Conservation (phyloP, 2,888 invertebrate species). For the Eupeodes latifasciatus region DNA sequence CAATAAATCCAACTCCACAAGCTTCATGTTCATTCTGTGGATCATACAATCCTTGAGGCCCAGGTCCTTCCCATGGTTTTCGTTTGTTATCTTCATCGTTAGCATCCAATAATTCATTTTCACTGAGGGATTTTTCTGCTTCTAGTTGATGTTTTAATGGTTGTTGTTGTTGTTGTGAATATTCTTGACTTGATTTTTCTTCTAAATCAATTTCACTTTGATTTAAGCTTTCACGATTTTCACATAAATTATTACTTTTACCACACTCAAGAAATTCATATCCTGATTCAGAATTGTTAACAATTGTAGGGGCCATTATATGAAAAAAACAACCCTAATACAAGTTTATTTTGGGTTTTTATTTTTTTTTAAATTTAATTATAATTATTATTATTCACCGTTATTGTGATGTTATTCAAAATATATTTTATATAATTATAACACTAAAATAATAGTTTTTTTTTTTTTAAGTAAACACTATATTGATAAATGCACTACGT, state of each 20-base stretch:
- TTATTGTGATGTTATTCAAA: slow-evolving; percentile 17
- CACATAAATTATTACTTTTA: slow-evolving; percentile 64
- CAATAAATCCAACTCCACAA: slow-evolving; percentile 99
- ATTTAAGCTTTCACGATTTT: slow-evolving; percentile 75
- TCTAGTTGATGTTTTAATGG: neutral
- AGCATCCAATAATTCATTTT: slow-evolving; percentile 70
- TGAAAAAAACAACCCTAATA: slow-evolving; percentile 77
- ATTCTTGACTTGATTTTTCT: slow-evolving; percentile 44
- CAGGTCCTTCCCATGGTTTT: slow-evolving; percentile 92
- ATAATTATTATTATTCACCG: slow-evolving; percentile 4
- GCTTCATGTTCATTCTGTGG: slow-evolving; percentile 98
- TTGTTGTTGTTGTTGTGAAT: slow-evolving; percentile 42
- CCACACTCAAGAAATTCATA: slow-evolving; percentile 82
- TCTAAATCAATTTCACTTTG: slow-evolving; percentile 67
- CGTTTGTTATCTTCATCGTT: slow-evolving; percentile 66
- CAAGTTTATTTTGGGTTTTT: slow-evolving; percentile 15
- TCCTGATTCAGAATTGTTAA: slow-evolving; percentile 83
- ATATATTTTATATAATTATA: slow-evolving; percentile 32
- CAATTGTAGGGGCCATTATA: slow-evolving; percentile 84
- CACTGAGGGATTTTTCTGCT: slow-evolving; percentile 26
- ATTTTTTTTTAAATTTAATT: slow-evolving; percentile 15
- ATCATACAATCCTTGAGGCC: slow-evolving; percentile 97
- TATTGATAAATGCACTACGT: slow-evolving; percentile 63
- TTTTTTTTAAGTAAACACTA: slow-evolving; percentile 36
- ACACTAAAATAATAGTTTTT: slow-evolving; percentile 27